Evolutionary conservation across 2,888 invertebrate species (phyloP), one percentile per base, ranked within the genome.

Genomic region (Sphaerophoria taeniata): DNA sequence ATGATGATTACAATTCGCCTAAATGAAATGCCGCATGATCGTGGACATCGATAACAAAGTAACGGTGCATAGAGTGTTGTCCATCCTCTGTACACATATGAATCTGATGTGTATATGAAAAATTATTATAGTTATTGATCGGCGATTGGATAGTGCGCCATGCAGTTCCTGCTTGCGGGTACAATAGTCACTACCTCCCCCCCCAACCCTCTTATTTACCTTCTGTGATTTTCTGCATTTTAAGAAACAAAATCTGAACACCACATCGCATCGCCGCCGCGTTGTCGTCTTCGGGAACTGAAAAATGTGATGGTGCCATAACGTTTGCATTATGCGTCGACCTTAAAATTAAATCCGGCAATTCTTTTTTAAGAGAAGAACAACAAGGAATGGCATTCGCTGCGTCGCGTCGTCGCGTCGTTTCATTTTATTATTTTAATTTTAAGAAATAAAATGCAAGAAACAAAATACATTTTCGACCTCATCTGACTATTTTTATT

Each of bases 1-100:
- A 85, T 81, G 85, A 85, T 85, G 85, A 85, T 85, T 85, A 85
- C 81, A 85, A 85, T 85, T 85, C 85, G 85, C 85, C 76, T 85
- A 85, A 85, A 85, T 85, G 80, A 85, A 85, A 85, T 85, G 76
- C 80, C 85, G 85, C 85, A 70, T 81, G 85, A 85, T 85, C 69
- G 85, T 81, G 85, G 85, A 80, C 85, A 85, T 80, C 81, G 85
- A 85, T 81, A 85, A 69, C 85, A 77, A 24, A 53, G 76, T 85
- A 85, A 85, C 85, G 85, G 85, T 83, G 74, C 74, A 53, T 80
- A 60, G 58, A 56, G 51, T 75, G 45, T 43, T 36, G 45, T 36
- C 53, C n/a, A 45, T 75, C n/a, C 65, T 65, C 53, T 33, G 77
- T 60, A 31, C 24, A 0, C 9, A 9, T 39, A 60, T 34, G n/a